phyloP scores from a whole-genome alignment of 2,888 invertebrate species.

The Mesorhabditis belari region DNA sequence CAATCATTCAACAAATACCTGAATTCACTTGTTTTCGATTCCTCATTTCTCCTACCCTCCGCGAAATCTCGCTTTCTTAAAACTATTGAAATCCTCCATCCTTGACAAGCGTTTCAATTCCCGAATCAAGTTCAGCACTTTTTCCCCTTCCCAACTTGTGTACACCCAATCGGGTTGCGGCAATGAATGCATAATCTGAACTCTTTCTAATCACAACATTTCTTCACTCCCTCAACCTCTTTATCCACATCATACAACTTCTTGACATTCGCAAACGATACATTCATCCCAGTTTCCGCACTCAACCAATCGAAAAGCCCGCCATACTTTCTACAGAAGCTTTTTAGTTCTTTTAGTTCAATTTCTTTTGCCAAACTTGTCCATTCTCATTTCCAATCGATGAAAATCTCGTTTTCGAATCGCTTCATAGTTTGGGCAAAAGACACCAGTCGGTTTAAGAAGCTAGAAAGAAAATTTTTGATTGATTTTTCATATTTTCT shows the following conservation, averaged over 20 bases:
- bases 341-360: neutral
- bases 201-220: neutral
- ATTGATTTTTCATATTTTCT: neutral
- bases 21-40: too few species aligned
- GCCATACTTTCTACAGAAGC: neutral
- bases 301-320: neutral
- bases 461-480: slow-evolving; percentile 17
- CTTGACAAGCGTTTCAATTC: slow-evolving; percentile 19
- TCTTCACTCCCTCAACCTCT: slow-evolving; percentile 20
- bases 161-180: slow-evolving; percentile 20
- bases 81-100: slow-evolving; percentile 15
- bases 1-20: slow-evolving; percentile 4
- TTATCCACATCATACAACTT: slow-evolving; percentile 24
- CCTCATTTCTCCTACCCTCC: too few species aligned
- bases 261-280: slow-evolving; percentile 17
- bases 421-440: slow-evolving; percentile 18
- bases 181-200: slow-evolving; percentile 18
- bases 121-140: slow-evolving; percentile 19
- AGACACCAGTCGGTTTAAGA: slow-evolving; percentile 25
- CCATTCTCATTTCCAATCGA: neutral
- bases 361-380: neutral
- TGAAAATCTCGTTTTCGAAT: neutral
- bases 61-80: slow-evolving; percentile 16
- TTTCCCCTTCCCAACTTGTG: slow-evolving; percentile 14
- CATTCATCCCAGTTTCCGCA: neutral